Base-by-base conservation (phyloP, 2,797 vertebrate species). In the Coluber constrictor region DNA sequence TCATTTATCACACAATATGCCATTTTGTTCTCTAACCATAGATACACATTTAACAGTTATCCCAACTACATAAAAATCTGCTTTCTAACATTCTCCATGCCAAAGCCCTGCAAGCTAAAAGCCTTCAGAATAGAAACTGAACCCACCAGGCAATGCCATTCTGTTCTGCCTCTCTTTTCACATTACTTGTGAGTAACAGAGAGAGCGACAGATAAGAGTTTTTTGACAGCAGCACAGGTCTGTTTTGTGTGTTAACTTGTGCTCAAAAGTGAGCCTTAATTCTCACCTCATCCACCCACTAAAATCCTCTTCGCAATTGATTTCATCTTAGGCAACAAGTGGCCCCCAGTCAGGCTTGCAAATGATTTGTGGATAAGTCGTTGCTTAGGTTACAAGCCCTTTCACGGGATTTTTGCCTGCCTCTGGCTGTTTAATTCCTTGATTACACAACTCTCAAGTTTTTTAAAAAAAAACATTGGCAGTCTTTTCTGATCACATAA, bases 401-500 rank as follows among this genome's bases (percentile, higher is more conserved):
- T 70, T 29, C 6, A 54, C 27, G 1, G 7, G 20, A 18, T n/a
- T 93, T 92, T 79, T 20, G n/a, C 1, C 23, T 16, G 9, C 15
- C 66, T 91, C 54, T 91, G 32, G 56, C 16, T 86, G 23, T 27
- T 37, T 63, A 92, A 91, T 29, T 32, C 37, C 37, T 59, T 92
- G 88, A 51, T 61, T 93, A n/a, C 70, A 61, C 70, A 94, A 92
- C 89, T 90, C 20, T 0, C 86, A 92, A 87, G 0, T 3, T 95
- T 95, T 32, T 37, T 37, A 37, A 37, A 60, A 43, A 66, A 66
- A 74, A 57, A 37, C 56, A 90, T 15, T 93, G 92, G 87, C 0
- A 55, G 0, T 29, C 29, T 88, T 79, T 94, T 93, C 90, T 92
- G 93, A 89, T 92, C 86, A 90, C 10, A 11, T 23, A 66, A 7